phyloP scores from a whole-genome alignment of 2,113 vertebrate genomes.

The Pao palembangensis region DNA sequence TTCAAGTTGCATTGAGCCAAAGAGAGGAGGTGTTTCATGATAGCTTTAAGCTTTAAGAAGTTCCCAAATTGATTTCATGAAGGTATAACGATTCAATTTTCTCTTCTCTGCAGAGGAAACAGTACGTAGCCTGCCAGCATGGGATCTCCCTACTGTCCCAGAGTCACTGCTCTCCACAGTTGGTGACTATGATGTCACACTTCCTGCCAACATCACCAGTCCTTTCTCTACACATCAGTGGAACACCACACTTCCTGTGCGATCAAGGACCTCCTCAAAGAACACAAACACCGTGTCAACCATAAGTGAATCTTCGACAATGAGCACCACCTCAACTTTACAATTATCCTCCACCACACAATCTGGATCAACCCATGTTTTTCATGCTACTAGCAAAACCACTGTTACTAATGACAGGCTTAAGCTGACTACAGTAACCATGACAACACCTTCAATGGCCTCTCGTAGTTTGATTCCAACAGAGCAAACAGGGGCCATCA shows the following conservation, averaged over 20 bases:
- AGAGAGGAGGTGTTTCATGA: neutral
- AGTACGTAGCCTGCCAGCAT: slow-evolving; percentile 59
- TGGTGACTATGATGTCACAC: slow-evolving; percentile 67
- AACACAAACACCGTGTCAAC: slow-evolving; percentile 4
- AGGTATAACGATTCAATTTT: neutral
- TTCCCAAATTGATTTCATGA: no score
- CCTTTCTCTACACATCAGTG: slow-evolving; percentile 68
- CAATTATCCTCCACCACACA: slow-evolving; percentile 6
- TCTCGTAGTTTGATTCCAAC: slow-evolving; percentile 54
- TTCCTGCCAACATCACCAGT: slow-evolving; percentile 65
- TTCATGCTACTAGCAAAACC: slow-evolving; percentile 28
- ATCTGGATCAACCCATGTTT: neutral
- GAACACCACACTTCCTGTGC: slow-evolving; percentile 59
- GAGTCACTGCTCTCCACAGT: slow-evolving; percentile 62
- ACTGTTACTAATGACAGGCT: slow-evolving; percentile 53
- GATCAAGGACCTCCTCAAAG: slow-evolving; percentile 37
- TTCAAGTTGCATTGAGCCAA: neutral
- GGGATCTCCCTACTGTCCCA: slow-evolving; percentile 71
- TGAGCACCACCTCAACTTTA: slow-evolving; percentile 32
- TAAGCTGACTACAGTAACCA: slow-evolving; percentile 62
- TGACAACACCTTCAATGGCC: slow-evolving; percentile 54
- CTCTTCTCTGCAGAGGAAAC: slow-evolving; percentile 52
- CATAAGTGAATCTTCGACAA: slow-evolving; percentile 3
- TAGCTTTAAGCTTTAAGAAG: no score
- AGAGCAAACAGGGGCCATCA: slow-evolving; percentile 31